Conservation (phyloP, 2,113 vertebrate genomes). For the Thymallus thymallus region DNA sequence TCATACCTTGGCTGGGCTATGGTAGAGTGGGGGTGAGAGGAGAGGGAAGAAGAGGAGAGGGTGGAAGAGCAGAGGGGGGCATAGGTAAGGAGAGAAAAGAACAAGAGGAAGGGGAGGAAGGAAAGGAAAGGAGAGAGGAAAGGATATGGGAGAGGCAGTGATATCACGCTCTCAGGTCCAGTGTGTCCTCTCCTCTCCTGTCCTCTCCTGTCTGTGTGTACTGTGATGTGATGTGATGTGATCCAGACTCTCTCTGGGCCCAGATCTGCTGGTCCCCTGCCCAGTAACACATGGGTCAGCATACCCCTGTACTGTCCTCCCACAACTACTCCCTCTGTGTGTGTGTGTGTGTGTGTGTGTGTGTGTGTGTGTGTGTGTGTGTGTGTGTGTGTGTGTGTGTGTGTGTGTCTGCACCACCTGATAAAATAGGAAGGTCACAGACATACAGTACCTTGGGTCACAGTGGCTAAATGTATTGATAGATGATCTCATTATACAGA, state of each 20-base stretch:
- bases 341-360: constrained; percentile 12
- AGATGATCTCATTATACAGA: constrained; percentile 2
- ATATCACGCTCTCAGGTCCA: constrained; percentile 13
- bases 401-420: not conserved
- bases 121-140: not conserved
- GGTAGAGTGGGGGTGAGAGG: no score
- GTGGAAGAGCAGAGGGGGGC: no score
- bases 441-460: constrained; percentile 3
- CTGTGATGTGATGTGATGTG: constrained; percentile 32
- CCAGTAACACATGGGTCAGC: constrained; percentile 40
- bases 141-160: not conserved
- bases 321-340: constrained; percentile 15
- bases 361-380: constrained; percentile 3
- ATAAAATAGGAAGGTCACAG: not conserved
- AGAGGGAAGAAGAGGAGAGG: not conserved
- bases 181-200: constrained; percentile 7
- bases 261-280: constrained; percentile 34
- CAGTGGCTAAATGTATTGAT: not conserved
- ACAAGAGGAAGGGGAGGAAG: not conserved
- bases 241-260: constrained; percentile 42
- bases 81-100: not conserved
- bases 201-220: constrained; percentile 1
- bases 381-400: not conserved
- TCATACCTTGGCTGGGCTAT: no score
- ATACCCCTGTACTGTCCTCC: constrained; percentile 2